Percentiles rank a stretch among this genome's conserved stretches.
Evolutionary conservation across 2,797 vertebrate genomes (phyloP).

Genomic region (Thalassophryne amazonica): DNA sequence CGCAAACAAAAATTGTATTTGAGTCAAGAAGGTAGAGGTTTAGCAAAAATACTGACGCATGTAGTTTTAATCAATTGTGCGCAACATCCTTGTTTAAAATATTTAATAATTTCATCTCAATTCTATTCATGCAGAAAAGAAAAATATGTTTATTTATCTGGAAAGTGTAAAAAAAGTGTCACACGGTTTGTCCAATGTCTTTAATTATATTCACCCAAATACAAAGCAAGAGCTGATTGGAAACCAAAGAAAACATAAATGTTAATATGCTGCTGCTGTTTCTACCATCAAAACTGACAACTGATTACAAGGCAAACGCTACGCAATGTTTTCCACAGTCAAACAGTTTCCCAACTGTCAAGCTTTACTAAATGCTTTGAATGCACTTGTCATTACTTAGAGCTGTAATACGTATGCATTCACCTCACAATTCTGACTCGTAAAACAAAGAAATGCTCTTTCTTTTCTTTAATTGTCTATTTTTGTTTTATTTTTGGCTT

Average conservation of each 20-base stretch:
- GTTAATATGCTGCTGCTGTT: conserved; percentile 36
- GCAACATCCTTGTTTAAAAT: background rate
- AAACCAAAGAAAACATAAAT: conserved; percentile 39
- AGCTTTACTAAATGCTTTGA: conserved; percentile 14
- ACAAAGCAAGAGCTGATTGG: conserved; percentile 35
- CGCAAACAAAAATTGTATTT: no score
- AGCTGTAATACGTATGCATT: no score
- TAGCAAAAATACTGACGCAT: background rate
- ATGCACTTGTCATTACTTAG: background rate
- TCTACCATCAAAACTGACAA: conserved; percentile 41
- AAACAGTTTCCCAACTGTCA: conserved; percentile 4
- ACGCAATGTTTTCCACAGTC: conserved; percentile 26
- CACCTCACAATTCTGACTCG: no score
- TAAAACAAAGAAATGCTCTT: background rate
- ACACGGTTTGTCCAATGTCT: background rate
- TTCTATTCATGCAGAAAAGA: no score
- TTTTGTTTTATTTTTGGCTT: background rate
- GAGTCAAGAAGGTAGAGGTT: no score
- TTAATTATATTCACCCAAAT: conserved; percentile 27
- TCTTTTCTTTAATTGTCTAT: background rate
- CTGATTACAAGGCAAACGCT: conserved; percentile 50
- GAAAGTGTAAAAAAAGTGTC: background rate
- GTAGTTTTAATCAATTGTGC: conserved; percentile 12
- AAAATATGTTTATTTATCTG: background rate
- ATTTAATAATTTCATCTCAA: no score